These are phyloP conservation scores for Toxotes chatareus DNA, from an alignment of 2,113 vertebrate genomes.

Conservation along the genomic window DNA sequence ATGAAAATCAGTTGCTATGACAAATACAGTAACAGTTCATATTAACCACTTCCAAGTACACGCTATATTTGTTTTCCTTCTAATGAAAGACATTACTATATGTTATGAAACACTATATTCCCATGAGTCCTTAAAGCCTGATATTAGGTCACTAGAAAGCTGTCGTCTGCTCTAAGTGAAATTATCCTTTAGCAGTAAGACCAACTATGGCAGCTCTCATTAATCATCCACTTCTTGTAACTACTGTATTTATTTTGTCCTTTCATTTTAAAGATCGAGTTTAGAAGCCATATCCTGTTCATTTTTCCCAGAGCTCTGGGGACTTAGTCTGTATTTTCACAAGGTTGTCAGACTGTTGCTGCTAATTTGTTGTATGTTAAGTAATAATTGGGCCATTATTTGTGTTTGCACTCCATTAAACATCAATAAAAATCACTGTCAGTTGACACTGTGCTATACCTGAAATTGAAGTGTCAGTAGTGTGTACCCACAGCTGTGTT, in stretches of 20 bases:
- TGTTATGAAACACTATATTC: slow-evolving; percentile 29
- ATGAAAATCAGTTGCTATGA: neutral
- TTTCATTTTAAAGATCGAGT: slow-evolving; percentile 36
- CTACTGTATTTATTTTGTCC: slow-evolving; percentile 52
- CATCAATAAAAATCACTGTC: neutral
- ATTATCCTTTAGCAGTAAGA: slow-evolving; percentile 32
- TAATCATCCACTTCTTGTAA: slow-evolving; percentile 27
- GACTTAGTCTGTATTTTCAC: slow-evolving; percentile 9
- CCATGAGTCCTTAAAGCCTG: neutral
- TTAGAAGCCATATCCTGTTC: slow-evolving; percentile 34
- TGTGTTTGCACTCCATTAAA: neutral
- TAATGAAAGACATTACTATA: slow-evolving; percentile 9
- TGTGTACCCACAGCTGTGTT: neutral
- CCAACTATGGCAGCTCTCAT: slow-evolving; percentile 52
- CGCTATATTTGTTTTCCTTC: slow-evolving; percentile 13
- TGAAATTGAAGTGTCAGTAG: neutral
- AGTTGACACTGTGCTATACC: neutral
- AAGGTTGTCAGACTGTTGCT: neutral
- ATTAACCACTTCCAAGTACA: neutral
- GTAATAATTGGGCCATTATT: slow-evolving; percentile 17
- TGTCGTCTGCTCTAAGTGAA: slow-evolving; percentile 25
- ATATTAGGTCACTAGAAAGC: slow-evolving; percentile 31
- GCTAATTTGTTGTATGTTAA: slow-evolving; percentile 3
- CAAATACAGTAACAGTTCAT: neutral
- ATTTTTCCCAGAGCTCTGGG: neutral